Evolutionary conservation across 2,888 invertebrate genomes (phyloP).

Genomic region (Globia sparganii): DNA sequence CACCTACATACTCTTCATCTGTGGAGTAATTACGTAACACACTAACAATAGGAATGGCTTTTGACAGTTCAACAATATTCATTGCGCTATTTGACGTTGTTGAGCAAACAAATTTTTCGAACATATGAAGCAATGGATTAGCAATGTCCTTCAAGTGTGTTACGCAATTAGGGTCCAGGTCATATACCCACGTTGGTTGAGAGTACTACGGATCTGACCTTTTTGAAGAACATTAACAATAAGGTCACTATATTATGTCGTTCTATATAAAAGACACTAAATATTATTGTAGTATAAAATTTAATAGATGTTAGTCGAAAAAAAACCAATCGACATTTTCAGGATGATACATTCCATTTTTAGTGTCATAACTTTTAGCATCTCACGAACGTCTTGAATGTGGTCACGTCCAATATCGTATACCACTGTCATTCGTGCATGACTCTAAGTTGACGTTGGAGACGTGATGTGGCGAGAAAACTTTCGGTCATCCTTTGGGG

Average conservation of each 20-base stretch:
- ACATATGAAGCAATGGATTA: too few species aligned
- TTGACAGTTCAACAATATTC: too few species aligned
- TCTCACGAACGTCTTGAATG: slow-evolving; percentile 33
- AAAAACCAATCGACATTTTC: neutral
- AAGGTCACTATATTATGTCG: neutral
- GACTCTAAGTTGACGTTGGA: slow-evolving; percentile 24
- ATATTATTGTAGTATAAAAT: too few species aligned
- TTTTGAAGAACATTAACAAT: neutral
- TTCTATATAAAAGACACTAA: neutral
- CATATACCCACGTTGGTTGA: neutral
- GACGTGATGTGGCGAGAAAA: slow-evolving; percentile 21
- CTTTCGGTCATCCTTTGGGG: neutral
- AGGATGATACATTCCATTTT: slow-evolving; percentile 9
- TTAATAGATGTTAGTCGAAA: neutral
- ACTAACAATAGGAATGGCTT: too few species aligned
- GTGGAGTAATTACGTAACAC: too few species aligned
- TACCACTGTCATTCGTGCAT: slow-evolving; percentile 18
- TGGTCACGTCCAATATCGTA: slow-evolving; percentile 45
- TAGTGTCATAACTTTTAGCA: slow-evolving; percentile 24
- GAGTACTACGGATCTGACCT: neutral
- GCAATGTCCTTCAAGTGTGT: neutral
- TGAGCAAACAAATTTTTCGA: neutral
- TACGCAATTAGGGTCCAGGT: neutral
- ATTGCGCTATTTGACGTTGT: too few species aligned
- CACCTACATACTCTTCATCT: too few species aligned